A percentile compares a stretch with the other conserved stretches of the same genome.
Evolutionary conservation across 64 coral and sea anemone species (phyloP).

Genomic region (Stylophora pistillata): DNA sequence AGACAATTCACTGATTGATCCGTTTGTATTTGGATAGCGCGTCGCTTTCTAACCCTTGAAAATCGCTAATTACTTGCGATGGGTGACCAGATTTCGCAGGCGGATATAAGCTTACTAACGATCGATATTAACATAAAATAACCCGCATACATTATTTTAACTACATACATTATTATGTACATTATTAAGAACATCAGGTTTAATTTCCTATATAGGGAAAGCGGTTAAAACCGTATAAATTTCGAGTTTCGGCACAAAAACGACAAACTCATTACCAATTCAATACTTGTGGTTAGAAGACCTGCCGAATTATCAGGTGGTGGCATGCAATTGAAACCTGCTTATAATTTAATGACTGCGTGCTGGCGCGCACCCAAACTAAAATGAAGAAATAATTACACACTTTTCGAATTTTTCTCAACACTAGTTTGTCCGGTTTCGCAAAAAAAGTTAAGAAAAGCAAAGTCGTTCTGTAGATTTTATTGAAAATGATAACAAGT

Average conservation of each 20-base stretch:
- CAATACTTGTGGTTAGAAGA: slow-evolving; percentile 22
- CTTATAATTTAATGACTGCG: not conserved
- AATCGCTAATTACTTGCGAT: not conserved
- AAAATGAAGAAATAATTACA: too few relatives aligned
- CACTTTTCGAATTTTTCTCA: too few relatives aligned
- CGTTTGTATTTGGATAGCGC: not conserved
- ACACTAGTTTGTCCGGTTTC: too few relatives aligned
- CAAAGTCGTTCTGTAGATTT: not conserved
- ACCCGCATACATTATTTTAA: not conserved
- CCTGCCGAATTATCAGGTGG: not conserved
- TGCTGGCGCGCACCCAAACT: too few relatives aligned
- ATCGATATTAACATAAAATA: not conserved
- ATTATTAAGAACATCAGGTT: not conserved
- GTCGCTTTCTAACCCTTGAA: not conserved
- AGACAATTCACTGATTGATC: not conserved
- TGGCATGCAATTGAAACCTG: slow-evolving; percentile 20
- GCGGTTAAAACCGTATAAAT: not conserved
- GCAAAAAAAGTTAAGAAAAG: too few relatives aligned
- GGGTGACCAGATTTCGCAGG: not conserved
- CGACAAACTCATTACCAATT: slow-evolving; percentile 6
- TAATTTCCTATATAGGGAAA: not conserved
- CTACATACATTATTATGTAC: too few relatives aligned
- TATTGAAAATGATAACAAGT: not conserved
- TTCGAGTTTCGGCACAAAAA: not conserved
- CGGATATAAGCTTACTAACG: not conserved